A percentile compares a stretch with the other conserved stretches of the same genome.
Evolutionary conservation across 2,797 vertebrate genomes (phyloP).

Genomic region (Spinus pinus): DNA sequence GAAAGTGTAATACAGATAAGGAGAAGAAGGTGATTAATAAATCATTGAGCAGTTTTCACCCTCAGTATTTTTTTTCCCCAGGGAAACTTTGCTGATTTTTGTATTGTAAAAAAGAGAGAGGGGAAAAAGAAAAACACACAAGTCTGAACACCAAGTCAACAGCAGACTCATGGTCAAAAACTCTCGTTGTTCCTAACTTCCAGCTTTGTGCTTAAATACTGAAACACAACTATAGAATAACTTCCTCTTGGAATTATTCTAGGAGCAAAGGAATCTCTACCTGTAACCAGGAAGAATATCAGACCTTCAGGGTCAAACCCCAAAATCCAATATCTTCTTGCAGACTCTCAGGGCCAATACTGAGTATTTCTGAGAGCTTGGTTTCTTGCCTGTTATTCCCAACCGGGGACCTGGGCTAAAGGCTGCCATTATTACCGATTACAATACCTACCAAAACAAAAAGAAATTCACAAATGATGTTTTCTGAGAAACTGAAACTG

Average conservation of each 20-base stretch:
- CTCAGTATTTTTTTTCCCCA: too few relatives aligned
- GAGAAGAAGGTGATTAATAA: not conserved
- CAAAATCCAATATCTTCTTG: not conserved
- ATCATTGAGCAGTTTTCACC: not conserved
- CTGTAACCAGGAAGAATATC: constrained; percentile 13
- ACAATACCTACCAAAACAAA: constrained; percentile 6
- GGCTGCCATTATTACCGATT: not conserved
- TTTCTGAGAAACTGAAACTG: not conserved
- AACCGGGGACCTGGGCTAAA: not conserved
- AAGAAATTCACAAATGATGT: not conserved
- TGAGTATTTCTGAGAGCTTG: constrained; percentile 1
- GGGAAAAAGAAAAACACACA: not conserved
- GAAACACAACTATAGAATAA: not conserved
- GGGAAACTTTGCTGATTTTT: not conserved
- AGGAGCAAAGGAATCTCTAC: constrained; percentile 24
- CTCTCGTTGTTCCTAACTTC: not conserved
- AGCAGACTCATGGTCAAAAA: not conserved
- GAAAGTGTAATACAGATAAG: not conserved
- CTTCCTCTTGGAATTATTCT: constrained; percentile 2
- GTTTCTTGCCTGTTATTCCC: not conserved
- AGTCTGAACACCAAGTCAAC: not conserved
- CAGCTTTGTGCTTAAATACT: not conserved
- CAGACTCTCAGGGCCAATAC: not conserved
- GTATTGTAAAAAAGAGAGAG: not conserved
- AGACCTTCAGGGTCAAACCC: not conserved